phyloP scores from a whole-genome alignment of 1,140 invertebrate genomes.

The Spodoptera litura region DNA sequence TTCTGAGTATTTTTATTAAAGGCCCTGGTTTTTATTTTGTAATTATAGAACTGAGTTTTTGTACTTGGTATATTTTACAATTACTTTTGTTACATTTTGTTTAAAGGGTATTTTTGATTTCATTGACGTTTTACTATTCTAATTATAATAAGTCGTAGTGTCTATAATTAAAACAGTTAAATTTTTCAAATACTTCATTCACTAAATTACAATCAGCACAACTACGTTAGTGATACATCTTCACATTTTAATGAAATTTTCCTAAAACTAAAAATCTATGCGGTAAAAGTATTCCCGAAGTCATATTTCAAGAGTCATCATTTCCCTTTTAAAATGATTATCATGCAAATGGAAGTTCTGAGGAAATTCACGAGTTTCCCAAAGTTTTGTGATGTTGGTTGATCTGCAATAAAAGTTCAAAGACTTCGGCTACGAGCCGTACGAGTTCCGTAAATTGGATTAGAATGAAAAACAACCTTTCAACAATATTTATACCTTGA shows the following conservation, averaged over 20 bases:
- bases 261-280: not conserved
- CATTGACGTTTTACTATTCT: no score
- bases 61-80: no score
- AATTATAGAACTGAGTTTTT: no score
- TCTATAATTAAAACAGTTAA: no score
- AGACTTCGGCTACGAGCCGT: not conserved
- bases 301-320: not conserved
- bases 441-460: not conserved
- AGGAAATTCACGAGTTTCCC: not conserved
- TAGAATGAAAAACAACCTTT: slow-evolving; percentile 1
- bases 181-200: no score
- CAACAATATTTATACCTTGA: not conserved
- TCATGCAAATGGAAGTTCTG: slow-evolving; percentile 24
- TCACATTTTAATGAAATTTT: not conserved
- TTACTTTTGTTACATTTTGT: no score
- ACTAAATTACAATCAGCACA: no score
- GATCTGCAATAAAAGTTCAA: slow-evolving; percentile 29
- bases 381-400: slow-evolving; percentile 10
- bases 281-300: not conserved
- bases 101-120: no score
- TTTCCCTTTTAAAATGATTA: slow-evolving; percentile 18
- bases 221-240: no score
- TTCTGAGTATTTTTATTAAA: not conserved
- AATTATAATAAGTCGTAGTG: no score
- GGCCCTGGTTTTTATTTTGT: not conserved